Evolutionary conservation across 1,140 invertebrate species (phyloP).

Genomic region (Papilio machaon): DNA sequence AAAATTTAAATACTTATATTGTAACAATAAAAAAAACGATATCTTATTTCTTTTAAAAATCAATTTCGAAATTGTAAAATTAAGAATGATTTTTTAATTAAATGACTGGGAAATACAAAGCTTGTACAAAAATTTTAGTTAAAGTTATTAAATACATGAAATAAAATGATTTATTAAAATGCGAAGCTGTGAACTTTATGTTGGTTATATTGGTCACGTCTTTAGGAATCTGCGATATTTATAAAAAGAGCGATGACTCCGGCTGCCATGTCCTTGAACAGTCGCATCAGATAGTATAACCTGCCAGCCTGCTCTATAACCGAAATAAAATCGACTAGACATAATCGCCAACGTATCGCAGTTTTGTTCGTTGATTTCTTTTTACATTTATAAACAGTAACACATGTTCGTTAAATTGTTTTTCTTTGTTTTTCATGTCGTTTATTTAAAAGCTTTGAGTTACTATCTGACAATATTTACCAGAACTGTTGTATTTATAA

Average conservation of each 20-base stretch:
- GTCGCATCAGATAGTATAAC: conserved; percentile 27
- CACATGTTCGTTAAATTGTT: conserved; percentile 21
- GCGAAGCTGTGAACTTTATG: conserved; percentile 5
- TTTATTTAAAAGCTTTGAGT: neutral
- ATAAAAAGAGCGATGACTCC: conserved; percentile 25
- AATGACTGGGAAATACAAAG: neutral
- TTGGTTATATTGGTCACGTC: neutral
- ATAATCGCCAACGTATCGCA: conserved; percentile 14
- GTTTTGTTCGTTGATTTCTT: neutral
- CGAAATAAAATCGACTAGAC: conserved; percentile 26
- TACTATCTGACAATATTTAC: neutral
- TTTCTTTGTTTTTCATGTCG: neutral
- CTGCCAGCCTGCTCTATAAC: conserved; percentile 21
- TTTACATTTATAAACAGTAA: conserved; percentile 13
- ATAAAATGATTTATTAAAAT: neutral
- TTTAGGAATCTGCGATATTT: conserved; percentile 32
- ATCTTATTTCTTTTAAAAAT: no score
- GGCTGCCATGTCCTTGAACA: conserved; percentile 4
- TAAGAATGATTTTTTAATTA: neutral
- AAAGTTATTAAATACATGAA: neutral
- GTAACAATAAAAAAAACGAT: no score
- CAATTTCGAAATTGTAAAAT: neutral
- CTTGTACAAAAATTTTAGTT: neutral
- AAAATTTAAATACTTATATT: no score
- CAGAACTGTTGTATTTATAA: no score